Base-by-base conservation (phyloP, 2,113 vertebrate genomes). In the Ictalurus punctatus region DNA sequence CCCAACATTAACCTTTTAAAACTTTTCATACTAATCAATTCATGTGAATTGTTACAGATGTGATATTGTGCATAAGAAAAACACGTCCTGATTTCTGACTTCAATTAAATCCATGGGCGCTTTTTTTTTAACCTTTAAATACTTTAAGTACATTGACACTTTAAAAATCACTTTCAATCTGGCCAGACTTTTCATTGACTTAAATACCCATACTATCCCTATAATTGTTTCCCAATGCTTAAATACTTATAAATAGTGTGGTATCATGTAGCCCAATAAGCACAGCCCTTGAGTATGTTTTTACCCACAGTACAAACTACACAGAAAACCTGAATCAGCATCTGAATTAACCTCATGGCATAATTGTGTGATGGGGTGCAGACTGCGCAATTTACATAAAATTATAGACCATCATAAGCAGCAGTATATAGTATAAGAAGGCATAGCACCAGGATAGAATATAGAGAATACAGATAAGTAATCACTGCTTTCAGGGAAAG, bases 381-480 rank as follows among this genome's bases (percentile, higher is more conserved):
- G 30, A 83, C 54, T 59, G 48, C 30, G 58, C 30, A 61, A 61
- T 83, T 83, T 61, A 40, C 44, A 71, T 54, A 69, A 85, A 85
- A 71, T 71, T 67, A 54, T 34, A 30, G 44, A 52, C 40, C 27
- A 54, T n/a, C 27, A 52, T 52, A 59, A 59, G 63, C 44, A 84
- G 83, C 83, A n/a, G 63, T 67, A n/a, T 69, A 37, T 12, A 54
- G 52, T 21, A 40, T 1, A 21, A 34, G 17, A 34, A 9, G n/a
- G 80, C 17, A 59, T 14, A 59, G 81, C 19, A 37, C 30, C 21
- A 14, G 8, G 13, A 61, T 37, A 37, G 21, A 61, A 59, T 56
- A 10, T 67, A 27, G 25, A 17, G 61, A 27, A 44, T 67, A 73
- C 13, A 23, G 19, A 85, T 85, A 73, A 71, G 16, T 71, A 71